Conservation (phyloP, 2,113 vertebrate genomes). For the Dolichallabes microphthalmus region DNA sequence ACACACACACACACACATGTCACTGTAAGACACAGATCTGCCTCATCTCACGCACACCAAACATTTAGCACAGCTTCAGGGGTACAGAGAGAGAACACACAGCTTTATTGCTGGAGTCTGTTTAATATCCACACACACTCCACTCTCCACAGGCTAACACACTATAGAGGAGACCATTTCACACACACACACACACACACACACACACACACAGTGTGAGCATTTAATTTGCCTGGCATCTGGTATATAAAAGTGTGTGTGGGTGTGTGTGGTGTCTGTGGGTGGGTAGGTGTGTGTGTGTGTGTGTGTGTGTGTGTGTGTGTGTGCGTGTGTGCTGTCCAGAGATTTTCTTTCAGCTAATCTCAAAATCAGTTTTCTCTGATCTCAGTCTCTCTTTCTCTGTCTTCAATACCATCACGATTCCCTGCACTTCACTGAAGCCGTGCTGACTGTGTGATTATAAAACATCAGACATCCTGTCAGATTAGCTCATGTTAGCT, state of each 20-base stretch:
- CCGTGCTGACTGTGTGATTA: not conserved
- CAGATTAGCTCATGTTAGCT: not conserved
- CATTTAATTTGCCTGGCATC: constrained; percentile 6
- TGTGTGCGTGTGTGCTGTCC: not conserved
- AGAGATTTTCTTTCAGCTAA: not conserved
- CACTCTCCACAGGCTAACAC: not conserved
- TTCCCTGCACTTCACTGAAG: not conserved
- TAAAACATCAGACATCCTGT: not conserved
- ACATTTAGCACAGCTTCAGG: constrained; percentile 3
- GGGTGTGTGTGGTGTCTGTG: too few relatives aligned
- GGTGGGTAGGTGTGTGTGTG: not conserved
- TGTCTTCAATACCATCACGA: not conserved
- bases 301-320: not conserved
- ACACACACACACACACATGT: constrained; percentile 1
- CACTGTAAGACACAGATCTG: not conserved
- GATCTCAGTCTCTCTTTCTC: not conserved
- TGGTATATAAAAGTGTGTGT: not conserved
- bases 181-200: not conserved
- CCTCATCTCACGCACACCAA: constrained; percentile 13
- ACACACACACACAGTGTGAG: constrained; percentile 1
- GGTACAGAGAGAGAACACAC: not conserved
- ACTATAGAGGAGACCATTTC: not conserved
- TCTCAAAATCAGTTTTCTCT: not conserved
- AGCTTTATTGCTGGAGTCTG: constrained; percentile 21
- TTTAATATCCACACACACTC: constrained; percentile 24